These are phyloP conservation scores for Manis javanica DNA, from an alignment of 2,797 vertebrate genomes.

Conservation along the genomic window DNA sequence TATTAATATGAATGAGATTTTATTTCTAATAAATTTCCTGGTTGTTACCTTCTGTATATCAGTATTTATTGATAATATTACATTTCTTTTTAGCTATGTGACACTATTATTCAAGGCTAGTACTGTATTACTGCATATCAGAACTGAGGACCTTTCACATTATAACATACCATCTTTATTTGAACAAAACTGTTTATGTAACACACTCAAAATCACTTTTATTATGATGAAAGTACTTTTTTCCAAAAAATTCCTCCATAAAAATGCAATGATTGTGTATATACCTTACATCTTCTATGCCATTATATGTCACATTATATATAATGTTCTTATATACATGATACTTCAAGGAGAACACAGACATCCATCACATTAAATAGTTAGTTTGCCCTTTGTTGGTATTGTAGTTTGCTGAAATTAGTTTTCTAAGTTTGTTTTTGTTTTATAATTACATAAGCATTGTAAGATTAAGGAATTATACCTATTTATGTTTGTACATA, in stretches of 20 bases:
- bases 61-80: not conserved
- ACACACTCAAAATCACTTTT: not conserved
- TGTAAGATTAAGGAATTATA: constrained; percentile 53
- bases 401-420: constrained; percentile 23
- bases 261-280: not conserved
- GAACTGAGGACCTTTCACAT: constrained; percentile 32
- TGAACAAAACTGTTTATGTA: constrained; percentile 34
- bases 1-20: constrained; percentile 7
- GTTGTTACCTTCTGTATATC: not conserved
- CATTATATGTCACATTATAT: not conserved
- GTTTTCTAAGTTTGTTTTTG: constrained; percentile 3
- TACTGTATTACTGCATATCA: not conserved
- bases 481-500: constrained; percentile 8
- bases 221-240: constrained; percentile 17
- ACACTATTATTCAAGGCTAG: constrained; percentile 38
- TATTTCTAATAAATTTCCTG: constrained; percentile 29
- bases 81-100: constrained; percentile 18
- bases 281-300: not conserved
- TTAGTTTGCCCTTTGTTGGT: constrained; percentile 5
- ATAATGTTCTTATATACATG: too few species aligned
- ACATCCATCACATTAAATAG: constrained; percentile 24
- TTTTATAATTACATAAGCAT: constrained; percentile 5
- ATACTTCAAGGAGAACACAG: not conserved
- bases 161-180: constrained; percentile 29
- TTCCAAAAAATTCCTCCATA: constrained; percentile 3